Evolutionary conservation across 2,888 invertebrate genomes (phyloP).

Genomic region (Syrphus vitripennis): DNA sequence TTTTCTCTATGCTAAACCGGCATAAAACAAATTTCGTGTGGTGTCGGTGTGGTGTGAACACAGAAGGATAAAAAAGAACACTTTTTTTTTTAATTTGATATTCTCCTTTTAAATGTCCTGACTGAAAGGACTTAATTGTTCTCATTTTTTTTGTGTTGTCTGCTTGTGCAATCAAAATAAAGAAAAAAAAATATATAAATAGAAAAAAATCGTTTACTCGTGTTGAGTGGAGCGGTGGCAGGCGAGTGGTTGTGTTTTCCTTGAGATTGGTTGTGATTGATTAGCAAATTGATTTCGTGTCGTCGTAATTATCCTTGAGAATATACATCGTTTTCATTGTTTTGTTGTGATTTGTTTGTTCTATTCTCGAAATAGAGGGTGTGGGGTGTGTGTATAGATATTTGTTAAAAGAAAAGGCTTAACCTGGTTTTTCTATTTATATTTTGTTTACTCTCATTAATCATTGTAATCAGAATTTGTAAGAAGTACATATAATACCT

Average conservation of each 20-base stretch:
- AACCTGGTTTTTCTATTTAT: neutral
- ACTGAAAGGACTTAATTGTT: conserved; percentile 23
- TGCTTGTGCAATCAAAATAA: neutral
- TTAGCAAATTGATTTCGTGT: conserved; percentile 61
- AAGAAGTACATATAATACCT: no score
- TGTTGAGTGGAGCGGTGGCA: conserved; percentile 30
- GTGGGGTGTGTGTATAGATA: conserved; percentile 7
- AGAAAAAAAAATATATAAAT: neutral
- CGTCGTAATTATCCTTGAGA: conserved; percentile 30
- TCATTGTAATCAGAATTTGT: neutral
- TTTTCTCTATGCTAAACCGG: neutral
- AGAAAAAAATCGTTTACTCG: conserved; percentile 7
- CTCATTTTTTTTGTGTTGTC: neutral
- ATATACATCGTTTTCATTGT: conserved; percentile 1
- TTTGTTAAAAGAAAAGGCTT: neutral
- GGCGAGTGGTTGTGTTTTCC: conserved; percentile 9
- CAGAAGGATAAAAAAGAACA: neutral
- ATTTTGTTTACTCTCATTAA: neutral
- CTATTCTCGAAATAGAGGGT: conserved; percentile 1
- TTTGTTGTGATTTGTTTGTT: neutral
- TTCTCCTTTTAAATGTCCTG: conserved; percentile 17
- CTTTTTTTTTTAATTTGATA: neutral
- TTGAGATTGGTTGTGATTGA: conserved; percentile 34
- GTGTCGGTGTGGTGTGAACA: neutral
- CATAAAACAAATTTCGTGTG: neutral